Conservation (phyloP, 2,888 invertebrate genomes). For the Spilarctia lutea region DNA sequence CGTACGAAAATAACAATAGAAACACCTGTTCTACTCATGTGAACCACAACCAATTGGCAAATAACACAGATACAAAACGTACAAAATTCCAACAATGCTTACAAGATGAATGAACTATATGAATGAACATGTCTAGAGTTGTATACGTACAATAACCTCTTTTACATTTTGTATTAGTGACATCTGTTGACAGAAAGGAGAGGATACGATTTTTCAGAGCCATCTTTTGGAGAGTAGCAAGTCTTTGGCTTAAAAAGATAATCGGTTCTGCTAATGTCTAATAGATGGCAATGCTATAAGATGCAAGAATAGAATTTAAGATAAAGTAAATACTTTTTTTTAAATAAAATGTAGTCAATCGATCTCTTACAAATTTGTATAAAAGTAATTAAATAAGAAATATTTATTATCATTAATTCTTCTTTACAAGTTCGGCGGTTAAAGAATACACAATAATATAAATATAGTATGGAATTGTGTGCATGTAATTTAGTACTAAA, state of each 20-base stretch:
- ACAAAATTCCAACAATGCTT: slow-evolving; percentile 28
- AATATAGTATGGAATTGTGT: too few species aligned
- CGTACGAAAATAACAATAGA: slow-evolving; percentile 44
- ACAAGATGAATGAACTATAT: slow-evolving; percentile 42
- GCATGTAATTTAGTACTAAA: too few species aligned
- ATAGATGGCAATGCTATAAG: slow-evolving; percentile 54
- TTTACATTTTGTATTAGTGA: slow-evolving; percentile 27
- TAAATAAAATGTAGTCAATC: too few species aligned
- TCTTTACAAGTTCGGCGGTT: too few species aligned
- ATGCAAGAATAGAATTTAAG: too few species aligned
- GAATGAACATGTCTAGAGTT: slow-evolving; percentile 32
- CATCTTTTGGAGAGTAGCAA: slow-evolving; percentile 41
- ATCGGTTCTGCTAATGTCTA: slow-evolving; percentile 38
- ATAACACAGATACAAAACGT: slow-evolving; percentile 30
- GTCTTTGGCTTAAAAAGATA: not conserved
- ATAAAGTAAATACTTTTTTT: too few species aligned
- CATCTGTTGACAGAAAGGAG: slow-evolving; percentile 50
- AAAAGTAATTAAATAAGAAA: too few species aligned
- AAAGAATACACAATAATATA: too few species aligned
- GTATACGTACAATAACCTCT: slow-evolving; percentile 36
- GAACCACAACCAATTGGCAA: slow-evolving; percentile 42
- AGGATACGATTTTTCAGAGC: slow-evolving; percentile 11
- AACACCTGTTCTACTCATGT: slow-evolving; percentile 55
- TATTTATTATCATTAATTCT: not conserved
- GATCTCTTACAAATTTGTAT: too few species aligned